phyloP scores from a whole-genome alignment of 2,797 vertebrate species.

The Neomorphus geoffroyi region DNA sequence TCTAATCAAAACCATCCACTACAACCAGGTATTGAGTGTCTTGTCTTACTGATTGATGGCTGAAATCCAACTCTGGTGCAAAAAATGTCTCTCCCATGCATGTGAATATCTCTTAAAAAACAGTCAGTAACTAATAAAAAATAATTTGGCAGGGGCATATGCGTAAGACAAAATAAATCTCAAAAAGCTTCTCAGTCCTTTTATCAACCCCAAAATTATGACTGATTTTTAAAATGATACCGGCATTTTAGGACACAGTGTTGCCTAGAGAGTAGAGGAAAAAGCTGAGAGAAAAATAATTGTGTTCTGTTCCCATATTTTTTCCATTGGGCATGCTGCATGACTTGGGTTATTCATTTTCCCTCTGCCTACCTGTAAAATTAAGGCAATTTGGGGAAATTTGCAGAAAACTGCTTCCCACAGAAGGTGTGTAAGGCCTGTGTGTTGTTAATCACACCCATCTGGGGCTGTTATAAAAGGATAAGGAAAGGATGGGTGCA shows the following conservation, averaged over 20 bases:
- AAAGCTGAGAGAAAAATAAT: neutral
- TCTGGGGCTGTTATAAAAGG: conserved; percentile 23
- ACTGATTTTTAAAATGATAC: neutral
- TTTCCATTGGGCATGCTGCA: neutral
- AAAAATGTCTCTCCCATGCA: neutral
- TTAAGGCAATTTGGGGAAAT: conserved; percentile 1
- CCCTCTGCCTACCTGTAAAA: conserved; percentile 13
- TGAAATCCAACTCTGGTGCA: neutral
- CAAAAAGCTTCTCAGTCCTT: neutral
- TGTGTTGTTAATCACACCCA: neutral
- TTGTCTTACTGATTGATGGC: neutral
- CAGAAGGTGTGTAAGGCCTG: neutral
- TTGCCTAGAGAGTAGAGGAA: neutral
- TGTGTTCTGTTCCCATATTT: neutral
- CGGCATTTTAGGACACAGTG: neutral
- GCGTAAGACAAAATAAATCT: neutral
- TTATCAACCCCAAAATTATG: neutral
- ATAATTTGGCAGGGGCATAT: neutral
- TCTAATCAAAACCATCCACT: neutral
- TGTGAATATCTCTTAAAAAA: neutral
- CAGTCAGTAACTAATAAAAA: neutral
- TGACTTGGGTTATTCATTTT: neutral
- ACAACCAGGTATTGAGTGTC: neutral
- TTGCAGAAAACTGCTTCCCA: conserved; percentile 23
- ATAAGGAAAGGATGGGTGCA: rapidly evolving